Percentiles rank a stretch among this genome's conserved stretches.
These are phyloP conservation scores for Palythoa grandis DNA, from an alignment of 92 coral and sea anemone species.

Conservation along the genomic window DNA sequence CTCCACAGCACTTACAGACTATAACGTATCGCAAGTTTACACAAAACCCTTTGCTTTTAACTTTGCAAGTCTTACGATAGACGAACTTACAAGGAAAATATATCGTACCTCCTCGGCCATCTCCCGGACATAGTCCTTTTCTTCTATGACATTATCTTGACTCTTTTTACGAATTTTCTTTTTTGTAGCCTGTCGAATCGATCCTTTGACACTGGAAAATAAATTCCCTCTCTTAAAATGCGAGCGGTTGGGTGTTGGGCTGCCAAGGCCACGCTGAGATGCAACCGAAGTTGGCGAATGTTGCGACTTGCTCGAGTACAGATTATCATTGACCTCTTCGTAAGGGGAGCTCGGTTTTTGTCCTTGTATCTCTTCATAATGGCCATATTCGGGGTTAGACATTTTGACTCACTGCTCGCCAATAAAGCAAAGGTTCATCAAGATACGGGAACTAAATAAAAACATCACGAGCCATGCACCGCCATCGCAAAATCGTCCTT, in stretches of 20 bases:
- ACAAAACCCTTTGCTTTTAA: neutral
- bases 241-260: constrained; percentile 27
- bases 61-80: neutral
- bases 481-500: neutral
- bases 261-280: constrained; percentile 15
- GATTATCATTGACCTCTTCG: constrained; percentile 16
- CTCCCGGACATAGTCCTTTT: constrained; percentile 25
- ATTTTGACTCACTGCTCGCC: neutral
- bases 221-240: constrained; percentile 27
- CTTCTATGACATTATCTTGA: constrained; percentile 31
- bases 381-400: constrained; percentile 41
- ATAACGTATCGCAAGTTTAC: neutral
- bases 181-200: constrained; percentile 40
- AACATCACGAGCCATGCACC: neutral
- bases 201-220: constrained; percentile 37
- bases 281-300: neutral
- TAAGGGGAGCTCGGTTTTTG: neutral
- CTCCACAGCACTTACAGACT: neutral
- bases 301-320: constrained; percentile 1
- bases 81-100: neutral
- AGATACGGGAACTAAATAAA: constrained; percentile 1
- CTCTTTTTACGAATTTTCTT: constrained; percentile 25
- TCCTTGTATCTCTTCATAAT: constrained; percentile 31
- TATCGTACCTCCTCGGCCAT: constrained; percentile 43
- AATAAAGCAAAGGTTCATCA: neutral